Evolutionary conservation across 2,888 invertebrate genomes (phyloP).

Genomic region (Chouioia cunea): DNA sequence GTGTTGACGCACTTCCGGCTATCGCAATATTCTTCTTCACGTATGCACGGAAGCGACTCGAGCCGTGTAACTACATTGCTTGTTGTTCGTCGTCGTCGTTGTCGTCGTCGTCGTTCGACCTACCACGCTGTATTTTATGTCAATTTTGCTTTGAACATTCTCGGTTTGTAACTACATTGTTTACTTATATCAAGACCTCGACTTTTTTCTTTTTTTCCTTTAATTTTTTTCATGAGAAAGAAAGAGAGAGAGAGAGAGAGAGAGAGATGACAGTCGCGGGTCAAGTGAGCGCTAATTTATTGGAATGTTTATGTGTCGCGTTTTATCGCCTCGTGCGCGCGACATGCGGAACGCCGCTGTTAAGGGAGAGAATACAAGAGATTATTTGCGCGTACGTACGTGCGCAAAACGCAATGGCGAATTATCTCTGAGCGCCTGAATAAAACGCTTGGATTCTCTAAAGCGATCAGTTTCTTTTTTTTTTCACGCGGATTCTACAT

Average conservation of each 20-base stretch:
- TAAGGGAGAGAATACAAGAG: slow-evolving; percentile 48
- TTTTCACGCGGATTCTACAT: too few relatives aligned
- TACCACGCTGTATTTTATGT: not conserved
- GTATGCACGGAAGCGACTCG: slow-evolving; percentile 67
- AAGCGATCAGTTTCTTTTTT: too few relatives aligned
- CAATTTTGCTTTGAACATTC: not conserved
- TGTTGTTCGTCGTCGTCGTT: slow-evolving; percentile 59
- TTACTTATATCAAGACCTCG: too few relatives aligned
- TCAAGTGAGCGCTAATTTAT: slow-evolving; percentile 68
- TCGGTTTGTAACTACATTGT: not conserved
- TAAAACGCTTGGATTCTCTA: too few relatives aligned
- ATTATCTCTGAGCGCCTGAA: too few relatives aligned
- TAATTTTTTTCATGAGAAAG: slow-evolving; percentile 37
- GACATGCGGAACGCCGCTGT: slow-evolving; percentile 34
- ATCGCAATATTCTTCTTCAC: slow-evolving; percentile 49
- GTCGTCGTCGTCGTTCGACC: slow-evolving; percentile 21
- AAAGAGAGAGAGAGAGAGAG: slow-evolving; percentile 48
- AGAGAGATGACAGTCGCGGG: slow-evolving; percentile 61
- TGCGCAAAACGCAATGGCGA: slow-evolving; percentile 26
- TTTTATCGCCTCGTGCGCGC: slow-evolving; percentile 48
- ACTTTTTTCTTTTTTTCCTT: not conserved
- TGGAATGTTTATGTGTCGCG: slow-evolving; percentile 68
- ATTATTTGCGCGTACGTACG: slow-evolving; percentile 45
- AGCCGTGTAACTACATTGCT: slow-evolving; percentile 62
- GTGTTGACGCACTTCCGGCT: slow-evolving; percentile 67